These are phyloP conservation scores for Callipepla californica DNA, from an alignment of 2,113 vertebrate species.

Conservation along the genomic window DNA sequence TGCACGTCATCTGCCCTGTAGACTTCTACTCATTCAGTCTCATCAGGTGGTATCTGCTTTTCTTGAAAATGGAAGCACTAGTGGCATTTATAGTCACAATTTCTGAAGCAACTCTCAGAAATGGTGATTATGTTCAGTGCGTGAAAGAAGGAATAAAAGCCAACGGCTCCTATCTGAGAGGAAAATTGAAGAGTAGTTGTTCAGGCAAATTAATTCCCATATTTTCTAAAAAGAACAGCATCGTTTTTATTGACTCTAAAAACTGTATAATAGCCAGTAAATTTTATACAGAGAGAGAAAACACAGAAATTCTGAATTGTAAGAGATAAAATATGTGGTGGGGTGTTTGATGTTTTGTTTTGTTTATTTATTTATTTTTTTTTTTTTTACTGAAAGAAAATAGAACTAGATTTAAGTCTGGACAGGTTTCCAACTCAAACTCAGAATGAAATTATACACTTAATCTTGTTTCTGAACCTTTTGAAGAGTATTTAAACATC, in stretches of 20 bases:
- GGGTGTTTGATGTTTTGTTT: neutral
- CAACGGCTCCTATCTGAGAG: neutral
- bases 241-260: neutral
- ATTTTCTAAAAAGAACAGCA: neutral
- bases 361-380: neutral
- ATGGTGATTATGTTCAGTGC: neutral
- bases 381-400: neutral
- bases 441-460: neutral
- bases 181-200: neutral
- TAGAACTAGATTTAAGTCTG: neutral
- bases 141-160: neutral
- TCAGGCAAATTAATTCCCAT: neutral
- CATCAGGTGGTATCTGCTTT: neutral
- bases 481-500: neutral
- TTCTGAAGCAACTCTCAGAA: neutral
- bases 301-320: neutral
- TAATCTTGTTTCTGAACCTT: neutral
- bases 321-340: neutral
- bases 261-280: constrained; percentile 1
- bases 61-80: neutral
- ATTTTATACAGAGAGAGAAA: neutral
- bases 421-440: neutral
- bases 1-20: neutral
- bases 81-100: neutral
- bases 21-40: neutral